Evolutionary conservation across 2,888 invertebrate genomes (phyloP).

Genomic region (Julus scandinavius): DNA sequence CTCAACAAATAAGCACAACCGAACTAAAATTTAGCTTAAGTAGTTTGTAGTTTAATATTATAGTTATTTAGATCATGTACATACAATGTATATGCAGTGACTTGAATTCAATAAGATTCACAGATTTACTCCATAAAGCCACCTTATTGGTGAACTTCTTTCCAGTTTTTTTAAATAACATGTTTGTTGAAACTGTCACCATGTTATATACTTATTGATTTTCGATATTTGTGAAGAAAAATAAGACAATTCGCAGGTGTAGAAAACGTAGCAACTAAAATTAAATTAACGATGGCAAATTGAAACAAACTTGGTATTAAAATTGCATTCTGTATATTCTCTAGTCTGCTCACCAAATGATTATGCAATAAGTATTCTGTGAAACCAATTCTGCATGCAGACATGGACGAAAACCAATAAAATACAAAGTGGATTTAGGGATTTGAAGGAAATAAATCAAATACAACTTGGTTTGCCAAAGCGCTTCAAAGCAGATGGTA

Average conservation of each 20-base stretch:
- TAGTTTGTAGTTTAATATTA: too few relatives aligned
- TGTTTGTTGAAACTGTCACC: neutral
- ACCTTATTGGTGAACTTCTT: neutral
- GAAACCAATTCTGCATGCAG: neutral
- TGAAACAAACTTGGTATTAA: neutral
- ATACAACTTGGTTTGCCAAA: neutral
- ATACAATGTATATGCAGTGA: too few relatives aligned
- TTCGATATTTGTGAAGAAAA: neutral
- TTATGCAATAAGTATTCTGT: too few relatives aligned
- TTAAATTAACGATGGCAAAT: neutral
- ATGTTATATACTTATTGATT: neutral
- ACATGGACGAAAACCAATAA: neutral
- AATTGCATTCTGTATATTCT: neutral
- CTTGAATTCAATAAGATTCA: too few relatives aligned
- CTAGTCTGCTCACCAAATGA: neutral
- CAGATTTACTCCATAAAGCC: neutral
- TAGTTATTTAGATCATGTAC: too few relatives aligned
- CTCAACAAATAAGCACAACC: too few relatives aligned
- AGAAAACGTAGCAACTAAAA: neutral
- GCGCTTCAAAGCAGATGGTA: constrained; percentile 13
- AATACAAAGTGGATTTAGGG: neutral
- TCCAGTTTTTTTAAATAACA: neutral
- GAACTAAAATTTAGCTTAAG: too few relatives aligned
- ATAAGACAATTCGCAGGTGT: neutral
- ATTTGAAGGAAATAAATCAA: neutral